Evolutionary conservation across 2,888 invertebrate genomes (phyloP), one percentile per base, ranked within the genome.

Genomic region (Drosophila atripex): DNA sequence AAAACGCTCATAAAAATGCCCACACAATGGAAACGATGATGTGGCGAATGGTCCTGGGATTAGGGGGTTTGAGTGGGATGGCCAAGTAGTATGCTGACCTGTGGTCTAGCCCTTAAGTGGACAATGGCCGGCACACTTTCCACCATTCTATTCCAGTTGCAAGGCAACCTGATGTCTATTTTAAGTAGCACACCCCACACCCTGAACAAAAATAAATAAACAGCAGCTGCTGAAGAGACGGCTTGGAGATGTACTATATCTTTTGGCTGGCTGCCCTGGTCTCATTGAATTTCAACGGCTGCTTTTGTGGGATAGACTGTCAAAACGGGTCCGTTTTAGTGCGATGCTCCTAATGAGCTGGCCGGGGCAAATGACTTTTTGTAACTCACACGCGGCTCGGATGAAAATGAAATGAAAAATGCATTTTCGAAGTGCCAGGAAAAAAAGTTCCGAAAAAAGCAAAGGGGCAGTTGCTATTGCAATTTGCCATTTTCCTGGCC

Each of bases 1-100:
- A 83, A 84, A 78, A 80, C 75, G 84, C 87, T 80, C 88, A 82
- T 87, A 88, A 88, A 87, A 87, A 86, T 87, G 85, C 78, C 85
- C 85, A 80, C 82, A 78, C 85, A 82, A 85, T 85, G 86, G 80
- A 85, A 82, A 78, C 75, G 86, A 84, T 84, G 85, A 80, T 86
- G 86, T 71, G 80, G 82, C 85, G 75, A 70, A 55, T 80, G 79
- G 69, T 74, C 30, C 41, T 38, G 53, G 50, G 65, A 51, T 69
- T 69, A 43, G 46, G 60, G 46, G 39, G 39, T 14, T 38, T 16
- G 53, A 21, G 43, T 18, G 18, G 45, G 32, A 16, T 43, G 52
- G 53, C 23, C 21, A 23, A 35, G 16, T 38, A 14, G 14, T 14
- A 11, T 35, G 35, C 23, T 63, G 52, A 63, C 61, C 63, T 63